Base-by-base conservation (phyloP, 2,888 invertebrate species). In the Pseudeuparius sepicola region DNA sequence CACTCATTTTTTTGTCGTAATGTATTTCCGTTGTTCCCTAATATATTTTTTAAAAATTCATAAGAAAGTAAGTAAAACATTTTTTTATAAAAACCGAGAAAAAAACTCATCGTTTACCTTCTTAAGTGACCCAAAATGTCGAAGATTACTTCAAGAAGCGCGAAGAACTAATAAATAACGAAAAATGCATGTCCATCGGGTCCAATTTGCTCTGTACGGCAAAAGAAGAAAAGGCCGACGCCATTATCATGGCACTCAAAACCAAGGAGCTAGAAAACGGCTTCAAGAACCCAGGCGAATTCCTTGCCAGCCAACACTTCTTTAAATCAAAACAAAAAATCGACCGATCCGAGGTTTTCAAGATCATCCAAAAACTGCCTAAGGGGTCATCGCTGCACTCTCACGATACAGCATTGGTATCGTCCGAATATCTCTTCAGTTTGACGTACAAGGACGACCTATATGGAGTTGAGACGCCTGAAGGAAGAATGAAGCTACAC, bases 371-470 rank as follows among this genome's bases (percentile, higher is more conserved):
- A 39, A 59, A 61, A 17, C 71, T 86, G 68, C 85, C 86, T 0
- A 86, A 86, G 59, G 86, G 81, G 2, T 79, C 71, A 65, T 68
- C 10, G 53, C 29, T 83, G 14, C 83, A 83, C 55, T 63, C 72
- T 0, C 84, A 83, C 50, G 77, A 78, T 43, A 72, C 71, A 33
- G 74, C 73, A 0, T 54, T 81, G 1, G 63, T 71, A 9, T 75
- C 74, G 4, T 61, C 70, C 0, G 72, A 77, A 33, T 79, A 68
- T 42, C 47, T 81, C 0, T 43, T 38, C 23, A 54, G 73, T 20
- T 48, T 82, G 14, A 82, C 81, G 0, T 77, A 73, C 44, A 64
- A 65, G 40, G 67, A 70, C 0, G 49, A 75, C 50, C 59, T 82
- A 1, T 75, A 73, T 46, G 60, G 37, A 6, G 50, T 47, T 28